These are phyloP conservation scores for Eumacrocentrus americanus DNA, from an alignment of 2,888 invertebrate genomes.

Conservation along the genomic window DNA sequence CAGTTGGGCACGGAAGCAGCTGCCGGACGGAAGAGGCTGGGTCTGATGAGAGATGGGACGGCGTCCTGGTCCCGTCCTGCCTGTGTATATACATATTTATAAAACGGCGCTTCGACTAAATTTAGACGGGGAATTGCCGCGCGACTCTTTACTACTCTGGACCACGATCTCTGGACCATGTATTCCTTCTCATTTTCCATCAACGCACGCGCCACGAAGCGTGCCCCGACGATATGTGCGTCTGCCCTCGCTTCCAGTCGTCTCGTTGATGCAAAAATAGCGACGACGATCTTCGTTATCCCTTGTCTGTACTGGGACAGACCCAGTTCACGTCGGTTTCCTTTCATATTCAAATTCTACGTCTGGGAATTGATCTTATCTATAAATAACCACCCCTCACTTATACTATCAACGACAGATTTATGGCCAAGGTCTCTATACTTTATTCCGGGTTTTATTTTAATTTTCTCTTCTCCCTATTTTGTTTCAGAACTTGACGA, in stretches of 20 bases:
- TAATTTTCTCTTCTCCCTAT: constrained; percentile 13
- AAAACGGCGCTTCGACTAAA: constrained; percentile 35
- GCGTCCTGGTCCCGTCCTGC: constrained; percentile 23
- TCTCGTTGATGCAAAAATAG: constrained; percentile 6
- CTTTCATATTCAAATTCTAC: constrained; percentile 2
- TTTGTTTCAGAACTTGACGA: constrained; percentile 70
- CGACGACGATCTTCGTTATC: constrained; percentile 2
- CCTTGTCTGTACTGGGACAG: constrained; percentile 9
- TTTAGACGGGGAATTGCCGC: constrained; percentile 39
- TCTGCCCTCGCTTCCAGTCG: constrained; percentile 13
- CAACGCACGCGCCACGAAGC: constrained; percentile 30
- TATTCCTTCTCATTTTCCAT: constrained; percentile 8
- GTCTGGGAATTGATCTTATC: constrained; percentile 18
- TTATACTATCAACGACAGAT: background rate
- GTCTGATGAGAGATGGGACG: constrained; percentile 22
- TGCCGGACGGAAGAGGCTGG: constrained; percentile 45
- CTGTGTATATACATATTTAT: constrained; percentile 1
- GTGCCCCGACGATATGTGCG: constrained; percentile 26
- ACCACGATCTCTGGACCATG: background rate
- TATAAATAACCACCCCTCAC: constrained; percentile 1
- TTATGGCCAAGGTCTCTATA: constrained; percentile 10
- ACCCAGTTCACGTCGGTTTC: background rate
- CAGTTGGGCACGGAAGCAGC: constrained; percentile 33
- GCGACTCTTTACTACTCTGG: background rate
- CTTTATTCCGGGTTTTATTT: background rate